Conservation (phyloP, 1,140 invertebrate species). For the Atta cephalotes region DNA sequence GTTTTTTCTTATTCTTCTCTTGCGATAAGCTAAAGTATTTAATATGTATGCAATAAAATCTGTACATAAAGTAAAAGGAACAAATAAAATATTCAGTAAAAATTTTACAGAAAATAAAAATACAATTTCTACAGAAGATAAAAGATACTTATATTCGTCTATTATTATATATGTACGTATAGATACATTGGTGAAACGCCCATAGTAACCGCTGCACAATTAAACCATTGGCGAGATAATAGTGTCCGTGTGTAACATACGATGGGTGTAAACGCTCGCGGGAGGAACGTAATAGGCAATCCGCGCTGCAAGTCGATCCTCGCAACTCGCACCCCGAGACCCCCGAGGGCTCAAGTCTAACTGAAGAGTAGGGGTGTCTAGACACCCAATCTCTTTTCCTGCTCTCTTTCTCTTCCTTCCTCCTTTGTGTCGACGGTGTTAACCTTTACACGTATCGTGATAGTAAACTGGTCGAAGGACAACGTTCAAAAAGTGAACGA, state of each 20-base stretch:
- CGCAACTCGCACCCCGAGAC: conserved; percentile 15
- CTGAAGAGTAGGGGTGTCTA: conserved; percentile 67
- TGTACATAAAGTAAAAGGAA: background rate
- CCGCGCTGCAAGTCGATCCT: conserved; percentile 33
- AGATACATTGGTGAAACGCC: background rate
- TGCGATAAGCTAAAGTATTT: background rate
- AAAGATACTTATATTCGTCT: background rate
- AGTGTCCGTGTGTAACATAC: background rate
- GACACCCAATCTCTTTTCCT: conserved; percentile 71
- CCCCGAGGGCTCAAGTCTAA: conserved; percentile 4
- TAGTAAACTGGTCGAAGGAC: conserved; percentile 29
- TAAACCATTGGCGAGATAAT: conserved; percentile 45
- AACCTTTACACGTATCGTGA: conserved; percentile 50
- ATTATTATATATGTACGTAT: background rate
- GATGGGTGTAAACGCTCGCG: conserved; percentile 51
- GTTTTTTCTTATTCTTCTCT: background rate
- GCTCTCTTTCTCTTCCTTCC: background rate
- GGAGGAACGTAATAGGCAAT: conserved; percentile 52
- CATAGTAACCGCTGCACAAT: background rate
- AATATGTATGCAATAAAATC: background rate
- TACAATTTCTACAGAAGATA: background rate
- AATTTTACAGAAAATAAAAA: background rate
- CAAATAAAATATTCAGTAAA: background rate
- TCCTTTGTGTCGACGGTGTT: background rate
- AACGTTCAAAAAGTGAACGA: conserved; percentile 44